Evolutionary conservation across 2,113 vertebrate species (phyloP).

Genomic region (Brienomyrus longianalis): DNA sequence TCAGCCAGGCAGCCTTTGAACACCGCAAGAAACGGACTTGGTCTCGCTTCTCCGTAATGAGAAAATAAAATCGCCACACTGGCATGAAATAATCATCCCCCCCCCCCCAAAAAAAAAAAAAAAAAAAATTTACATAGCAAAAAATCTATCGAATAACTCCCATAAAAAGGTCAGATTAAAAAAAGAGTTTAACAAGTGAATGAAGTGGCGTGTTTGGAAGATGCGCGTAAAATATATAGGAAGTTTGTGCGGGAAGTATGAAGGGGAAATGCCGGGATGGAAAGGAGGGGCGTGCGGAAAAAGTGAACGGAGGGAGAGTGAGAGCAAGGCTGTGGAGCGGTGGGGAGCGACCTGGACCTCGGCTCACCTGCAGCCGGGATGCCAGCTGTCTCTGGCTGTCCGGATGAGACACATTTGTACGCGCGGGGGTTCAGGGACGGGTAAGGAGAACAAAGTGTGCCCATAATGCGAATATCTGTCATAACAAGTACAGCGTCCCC

Average conservation of each 20-base stretch:
- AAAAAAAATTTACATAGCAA: slow-evolving; percentile 16
- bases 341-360: neutral
- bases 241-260: neutral
- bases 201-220: neutral
- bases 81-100: slow-evolving; percentile 7
- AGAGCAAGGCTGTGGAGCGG: neutral
- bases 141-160: neutral
- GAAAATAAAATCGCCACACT: slow-evolving; percentile 5
- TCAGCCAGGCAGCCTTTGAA: slow-evolving; percentile 50
- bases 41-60: slow-evolving; percentile 2
- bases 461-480: neutral
- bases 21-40: slow-evolving; percentile 31
- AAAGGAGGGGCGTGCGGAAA: neutral
- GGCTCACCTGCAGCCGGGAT: neutral
- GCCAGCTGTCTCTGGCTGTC: neutral
- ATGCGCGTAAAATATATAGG: neutral
- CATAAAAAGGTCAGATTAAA: slow-evolving; percentile 13
- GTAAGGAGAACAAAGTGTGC: neutral
- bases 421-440: neutral
- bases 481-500: neutral
- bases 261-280: neutral
- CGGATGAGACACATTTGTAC: neutral
- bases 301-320: neutral
- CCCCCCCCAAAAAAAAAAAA: neutral
- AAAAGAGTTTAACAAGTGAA: neutral